A percentile compares a stretch with the other conserved stretches of the same genome.
Evolutionary conservation across 2,888 invertebrate species (phyloP).

Genomic region (Toxonevra muliebris): DNA sequence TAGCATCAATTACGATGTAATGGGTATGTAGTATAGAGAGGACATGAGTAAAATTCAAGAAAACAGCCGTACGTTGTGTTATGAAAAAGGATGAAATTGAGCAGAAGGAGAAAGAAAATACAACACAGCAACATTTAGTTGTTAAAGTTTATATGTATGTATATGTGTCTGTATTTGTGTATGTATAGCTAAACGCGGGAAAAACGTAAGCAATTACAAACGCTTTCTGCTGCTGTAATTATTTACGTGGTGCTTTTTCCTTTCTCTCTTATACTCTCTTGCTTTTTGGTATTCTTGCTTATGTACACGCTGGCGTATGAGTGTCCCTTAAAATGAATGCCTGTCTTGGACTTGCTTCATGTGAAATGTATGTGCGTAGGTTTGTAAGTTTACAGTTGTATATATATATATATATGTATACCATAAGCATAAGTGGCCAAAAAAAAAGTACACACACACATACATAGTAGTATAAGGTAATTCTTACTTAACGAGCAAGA

Average conservation of each 20-base stretch:
- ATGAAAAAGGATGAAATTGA: too few species aligned
- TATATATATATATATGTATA: background rate
- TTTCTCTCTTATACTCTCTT: background rate
- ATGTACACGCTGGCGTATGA: background rate
- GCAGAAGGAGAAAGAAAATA: too few species aligned
- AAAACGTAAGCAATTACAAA: constrained; percentile 11
- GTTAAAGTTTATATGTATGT: too few species aligned
- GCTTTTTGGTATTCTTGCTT: background rate
- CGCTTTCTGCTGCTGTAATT: background rate
- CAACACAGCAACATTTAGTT: too few species aligned
- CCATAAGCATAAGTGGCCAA: background rate
- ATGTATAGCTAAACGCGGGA: background rate
- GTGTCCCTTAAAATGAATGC: background rate
- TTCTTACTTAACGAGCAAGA: constrained; percentile 56
- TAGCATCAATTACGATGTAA: too few species aligned
- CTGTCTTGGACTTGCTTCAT: background rate
- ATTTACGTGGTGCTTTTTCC: background rate
- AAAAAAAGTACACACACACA: background rate
- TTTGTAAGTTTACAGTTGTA: background rate
- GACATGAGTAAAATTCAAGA: too few species aligned
- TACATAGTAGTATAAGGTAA: constrained; percentile 39
- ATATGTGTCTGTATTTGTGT: too few species aligned
- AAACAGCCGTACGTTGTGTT: too few species aligned
- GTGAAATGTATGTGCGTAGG: background rate
- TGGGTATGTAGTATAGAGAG: too few species aligned